phyloP scores from a whole-genome alignment of 2,888 invertebrate species.

The Oligia fasciuncula region DNA sequence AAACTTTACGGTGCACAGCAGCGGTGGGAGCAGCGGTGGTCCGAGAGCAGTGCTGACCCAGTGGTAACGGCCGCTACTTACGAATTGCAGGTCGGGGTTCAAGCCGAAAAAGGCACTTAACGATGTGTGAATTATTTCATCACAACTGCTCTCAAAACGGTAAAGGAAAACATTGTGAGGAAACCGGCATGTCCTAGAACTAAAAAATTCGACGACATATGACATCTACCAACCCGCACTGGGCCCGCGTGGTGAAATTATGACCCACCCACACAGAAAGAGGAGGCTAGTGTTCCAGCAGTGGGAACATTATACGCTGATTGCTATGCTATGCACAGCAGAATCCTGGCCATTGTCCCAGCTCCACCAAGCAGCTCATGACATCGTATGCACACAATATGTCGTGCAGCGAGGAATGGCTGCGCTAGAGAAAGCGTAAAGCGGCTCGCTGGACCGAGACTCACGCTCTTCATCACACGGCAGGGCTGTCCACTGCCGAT shows the following conservation, averaged over 20 bases:
- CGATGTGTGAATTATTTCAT: background rate
- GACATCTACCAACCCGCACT: too few relatives aligned
- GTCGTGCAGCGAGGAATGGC: slow-evolving; percentile 75
- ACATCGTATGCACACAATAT: slow-evolving; percentile 60
- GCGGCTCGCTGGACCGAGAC: slow-evolving; percentile 79
- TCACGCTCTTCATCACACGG: slow-evolving; percentile 67
- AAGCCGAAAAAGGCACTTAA: background rate
- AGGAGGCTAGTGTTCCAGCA: background rate
- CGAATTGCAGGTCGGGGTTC: background rate
- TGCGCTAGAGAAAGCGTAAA: slow-evolving; percentile 82
- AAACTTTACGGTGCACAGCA: background rate
- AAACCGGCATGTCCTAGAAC: background rate
- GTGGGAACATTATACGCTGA: background rate
- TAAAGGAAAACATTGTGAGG: background rate
- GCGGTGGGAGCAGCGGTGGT: background rate
- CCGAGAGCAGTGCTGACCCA: background rate
- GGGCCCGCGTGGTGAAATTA: background rate
- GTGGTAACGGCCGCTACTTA: background rate
- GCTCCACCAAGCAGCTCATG: slow-evolving; percentile 39
- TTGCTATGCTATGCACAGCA: background rate
- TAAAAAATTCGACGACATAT: background rate
- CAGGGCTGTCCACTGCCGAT: slow-evolving; percentile 67
- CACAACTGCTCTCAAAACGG: background rate
- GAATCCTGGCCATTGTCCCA: slow-evolving; percentile 37
- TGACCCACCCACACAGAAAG: background rate